Evolutionary conservation across 2,113 vertebrate species (phyloP).

Genomic region (Macquaria australasica): DNA sequence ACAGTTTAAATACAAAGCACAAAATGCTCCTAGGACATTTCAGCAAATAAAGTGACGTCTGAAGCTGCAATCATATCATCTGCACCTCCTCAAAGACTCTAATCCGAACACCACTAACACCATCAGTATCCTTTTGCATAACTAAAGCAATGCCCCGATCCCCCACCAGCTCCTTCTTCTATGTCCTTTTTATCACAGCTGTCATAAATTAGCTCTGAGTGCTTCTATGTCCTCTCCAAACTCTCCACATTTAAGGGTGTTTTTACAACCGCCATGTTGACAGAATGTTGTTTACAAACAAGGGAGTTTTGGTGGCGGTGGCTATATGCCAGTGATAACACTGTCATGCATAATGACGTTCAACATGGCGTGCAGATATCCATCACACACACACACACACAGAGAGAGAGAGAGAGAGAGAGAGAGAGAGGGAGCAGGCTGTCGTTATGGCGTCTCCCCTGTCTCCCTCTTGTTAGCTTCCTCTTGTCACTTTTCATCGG

Average conservation of each 20-base stretch:
- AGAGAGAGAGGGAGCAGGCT: constrained; percentile 6
- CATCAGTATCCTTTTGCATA: constrained; percentile 17
- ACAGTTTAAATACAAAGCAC: background rate
- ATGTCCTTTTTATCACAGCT: constrained; percentile 24
- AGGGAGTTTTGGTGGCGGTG: constrained; percentile 41
- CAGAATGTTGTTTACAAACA: constrained; percentile 63
- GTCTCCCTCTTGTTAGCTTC: constrained; percentile 71
- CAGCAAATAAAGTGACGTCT: background rate
- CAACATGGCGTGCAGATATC: constrained; percentile 66
- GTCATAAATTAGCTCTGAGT: constrained; percentile 53
- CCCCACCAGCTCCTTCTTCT: constrained; percentile 11
- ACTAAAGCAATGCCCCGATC: constrained; percentile 18
- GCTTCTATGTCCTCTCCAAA: constrained; percentile 31
- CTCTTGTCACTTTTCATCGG: constrained; percentile 79
- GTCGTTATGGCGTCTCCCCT: constrained; percentile 37
- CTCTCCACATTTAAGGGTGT: constrained; percentile 27
- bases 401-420: too few relatives aligned
- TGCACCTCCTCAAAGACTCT: constrained; percentile 16
- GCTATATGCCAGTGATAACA: constrained; percentile 59
- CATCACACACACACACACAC: constrained; percentile 40
- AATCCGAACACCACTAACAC: constrained; percentile 9
- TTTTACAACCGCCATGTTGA: constrained; percentile 24
- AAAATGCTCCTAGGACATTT: background rate
- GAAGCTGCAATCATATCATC: constrained; percentile 14
- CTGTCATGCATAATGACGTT: constrained; percentile 54